Conservation (phyloP, 2,888 invertebrate species). For the Choristoneura rosaceana region DNA sequence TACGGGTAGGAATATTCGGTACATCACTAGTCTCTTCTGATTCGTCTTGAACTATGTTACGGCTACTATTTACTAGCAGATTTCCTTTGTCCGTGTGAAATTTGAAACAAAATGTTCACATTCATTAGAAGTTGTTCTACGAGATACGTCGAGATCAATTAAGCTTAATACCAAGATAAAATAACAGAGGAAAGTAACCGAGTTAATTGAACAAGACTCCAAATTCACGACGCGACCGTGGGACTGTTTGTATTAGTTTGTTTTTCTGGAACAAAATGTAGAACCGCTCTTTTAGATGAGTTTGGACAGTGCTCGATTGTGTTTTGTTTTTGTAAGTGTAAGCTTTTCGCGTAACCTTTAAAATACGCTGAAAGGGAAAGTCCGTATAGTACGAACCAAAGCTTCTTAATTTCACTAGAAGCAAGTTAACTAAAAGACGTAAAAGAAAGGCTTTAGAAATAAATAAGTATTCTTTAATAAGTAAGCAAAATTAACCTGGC, state of each 20-base stretch:
- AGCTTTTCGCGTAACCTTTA: background rate
- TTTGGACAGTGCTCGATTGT: background rate
- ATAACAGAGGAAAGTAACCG: conserved; percentile 29
- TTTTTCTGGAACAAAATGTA: conserved; percentile 31
- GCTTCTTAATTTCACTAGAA: conserved; percentile 1
- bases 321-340: background rate
- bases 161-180: conserved; percentile 8
- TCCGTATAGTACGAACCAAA: background rate
- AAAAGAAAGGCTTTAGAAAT: background rate
- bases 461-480: too few relatives aligned
- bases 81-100: conserved; percentile 1
- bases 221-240: conserved; percentile 33
- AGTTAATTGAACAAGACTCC: conserved; percentile 19
- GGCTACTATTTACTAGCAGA: background rate
- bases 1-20: too few relatives aligned
- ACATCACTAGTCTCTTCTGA: background rate
- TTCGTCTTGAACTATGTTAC: background rate
- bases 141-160: conserved; percentile 5
- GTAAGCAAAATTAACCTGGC: too few relatives aligned
- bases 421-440: background rate
- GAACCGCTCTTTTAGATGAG: conserved; percentile 1
- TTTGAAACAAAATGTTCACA: background rate
- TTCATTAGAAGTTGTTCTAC: conserved; percentile 12
- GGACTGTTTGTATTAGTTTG: conserved; percentile 25
- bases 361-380: background rate